phyloP scores from a whole-genome alignment of 1,140 invertebrate genomes.

The Drosophila ambigua region DNA sequence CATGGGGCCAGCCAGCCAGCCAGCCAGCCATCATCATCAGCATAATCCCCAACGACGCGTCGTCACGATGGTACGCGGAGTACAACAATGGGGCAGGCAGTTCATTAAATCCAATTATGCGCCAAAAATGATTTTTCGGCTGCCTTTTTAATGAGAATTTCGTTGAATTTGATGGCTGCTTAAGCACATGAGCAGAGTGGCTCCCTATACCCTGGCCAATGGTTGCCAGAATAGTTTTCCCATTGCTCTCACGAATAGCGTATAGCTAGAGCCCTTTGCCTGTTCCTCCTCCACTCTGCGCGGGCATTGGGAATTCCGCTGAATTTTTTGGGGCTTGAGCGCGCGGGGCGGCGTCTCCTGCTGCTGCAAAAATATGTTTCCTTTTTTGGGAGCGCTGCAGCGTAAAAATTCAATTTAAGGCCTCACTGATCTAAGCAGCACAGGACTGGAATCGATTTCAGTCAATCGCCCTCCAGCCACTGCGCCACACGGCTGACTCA shows the following conservation, averaged over 20 bases:
- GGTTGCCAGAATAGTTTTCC: no score
- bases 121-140: constrained; percentile 37
- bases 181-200: neutral
- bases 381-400: constrained; percentile 38
- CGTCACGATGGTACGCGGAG: constrained; percentile 13
- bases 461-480: no score
- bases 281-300: no score
- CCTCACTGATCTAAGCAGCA: constrained; percentile 42
- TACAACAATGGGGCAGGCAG: constrained; percentile 32
- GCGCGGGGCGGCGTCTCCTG: no score
- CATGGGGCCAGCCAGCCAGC: neutral
- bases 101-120: constrained; percentile 50
- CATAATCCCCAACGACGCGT: neutral
- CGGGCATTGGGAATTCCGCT: neutral
- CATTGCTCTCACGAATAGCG: no score
- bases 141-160: constrained; percentile 36
- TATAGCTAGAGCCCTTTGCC: no score
- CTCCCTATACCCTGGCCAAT: neutral
- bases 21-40: constrained; percentile 5
- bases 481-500: constrained; percentile 4
- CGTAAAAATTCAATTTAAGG: constrained; percentile 55
- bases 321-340: constrained; percentile 14
- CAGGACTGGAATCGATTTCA: no score
- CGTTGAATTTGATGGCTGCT: constrained; percentile 1
- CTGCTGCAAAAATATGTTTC: constrained; percentile 10